These are phyloP conservation scores for Drosophila novamexicana DNA, from an alignment of 1,140 invertebrate species.

Conservation along the genomic window DNA sequence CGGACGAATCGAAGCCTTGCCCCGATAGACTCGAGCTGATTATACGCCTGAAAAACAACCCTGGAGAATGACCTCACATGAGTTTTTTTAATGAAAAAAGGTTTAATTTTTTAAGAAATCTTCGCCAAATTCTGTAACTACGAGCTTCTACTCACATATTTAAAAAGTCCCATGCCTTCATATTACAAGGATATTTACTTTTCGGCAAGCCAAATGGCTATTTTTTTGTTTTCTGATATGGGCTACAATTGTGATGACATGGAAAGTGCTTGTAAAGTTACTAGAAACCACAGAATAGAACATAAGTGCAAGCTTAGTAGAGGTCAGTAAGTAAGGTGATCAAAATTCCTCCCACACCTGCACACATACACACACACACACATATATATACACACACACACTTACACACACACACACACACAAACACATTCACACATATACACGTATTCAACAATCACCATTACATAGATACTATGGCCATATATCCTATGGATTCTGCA, in stretches of 20 bases:
- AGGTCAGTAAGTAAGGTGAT: constrained; percentile 31
- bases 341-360: constrained; percentile 1
- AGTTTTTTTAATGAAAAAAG: too few species aligned
- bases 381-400: neutral
- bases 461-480: neutral
- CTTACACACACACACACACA: neutral
- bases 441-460: neutral
- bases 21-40: too few species aligned
- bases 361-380: neutral
- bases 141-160: too few species aligned
- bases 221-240: neutral
- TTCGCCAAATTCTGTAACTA: too few species aligned
- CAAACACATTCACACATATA: neutral
- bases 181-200: too few species aligned
- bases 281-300: constrained; percentile 14
- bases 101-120: too few species aligned
- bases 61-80: too few species aligned
- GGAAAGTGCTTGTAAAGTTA: constrained; percentile 14
- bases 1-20: too few species aligned
- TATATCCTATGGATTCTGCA: constrained; percentile 6
- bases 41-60: too few species aligned
- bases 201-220: too few species aligned
- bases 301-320: constrained; percentile 22
- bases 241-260: constrained; percentile 23
- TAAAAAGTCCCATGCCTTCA: too few species aligned